A percentile compares a stretch with the other conserved stretches of the same genome.
Conservation (phyloP, 1,140 invertebrate species). For the Drosophila eugracilis region DNA sequence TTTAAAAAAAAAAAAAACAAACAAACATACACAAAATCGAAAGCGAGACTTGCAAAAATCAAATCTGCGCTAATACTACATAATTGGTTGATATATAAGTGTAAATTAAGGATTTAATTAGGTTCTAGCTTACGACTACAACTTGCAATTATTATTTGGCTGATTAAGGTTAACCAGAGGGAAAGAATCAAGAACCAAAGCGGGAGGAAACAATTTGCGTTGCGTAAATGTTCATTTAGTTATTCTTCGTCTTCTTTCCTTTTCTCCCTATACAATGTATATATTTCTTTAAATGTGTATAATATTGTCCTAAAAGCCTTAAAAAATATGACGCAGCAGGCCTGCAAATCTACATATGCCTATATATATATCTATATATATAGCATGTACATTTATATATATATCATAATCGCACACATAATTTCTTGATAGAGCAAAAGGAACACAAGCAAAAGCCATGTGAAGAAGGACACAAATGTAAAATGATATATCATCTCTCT, state of each 20-base stretch:
- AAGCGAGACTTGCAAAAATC: conserved; percentile 75
- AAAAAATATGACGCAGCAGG: conserved; percentile 64
- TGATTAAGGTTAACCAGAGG: conserved; percentile 37
- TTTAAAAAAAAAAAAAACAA: no score
- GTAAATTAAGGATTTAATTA: conserved; percentile 58
- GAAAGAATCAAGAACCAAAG: conserved; percentile 41
- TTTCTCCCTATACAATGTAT: conserved; percentile 40
- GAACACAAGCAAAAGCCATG: conserved; percentile 78
- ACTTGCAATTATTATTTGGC: conserved; percentile 49
- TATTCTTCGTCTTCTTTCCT: conserved; percentile 29
- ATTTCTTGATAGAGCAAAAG: conserved; percentile 68
- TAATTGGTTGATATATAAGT: conserved; percentile 49
- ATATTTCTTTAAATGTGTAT: conserved; percentile 61
- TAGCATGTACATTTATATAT: conserved; percentile 8
- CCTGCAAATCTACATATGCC: conserved; percentile 22
- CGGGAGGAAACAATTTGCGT: conserved; percentile 14
- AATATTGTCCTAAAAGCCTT: conserved; percentile 81
- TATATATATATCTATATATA: conserved; percentile 14
- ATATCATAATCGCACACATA: conserved; percentile 49
- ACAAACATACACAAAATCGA: conserved; percentile 38
- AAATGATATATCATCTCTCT: conserved; percentile 34
- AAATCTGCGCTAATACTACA: conserved; percentile 74
- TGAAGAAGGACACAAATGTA: conserved; percentile 54
- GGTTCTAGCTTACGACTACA: conserved; percentile 41
- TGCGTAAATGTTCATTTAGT: conserved; percentile 19